Evolutionary conservation across 2,888 invertebrate species (phyloP), one percentile per base, ranked within the genome.

Genomic region (Clivina fossor): DNA sequence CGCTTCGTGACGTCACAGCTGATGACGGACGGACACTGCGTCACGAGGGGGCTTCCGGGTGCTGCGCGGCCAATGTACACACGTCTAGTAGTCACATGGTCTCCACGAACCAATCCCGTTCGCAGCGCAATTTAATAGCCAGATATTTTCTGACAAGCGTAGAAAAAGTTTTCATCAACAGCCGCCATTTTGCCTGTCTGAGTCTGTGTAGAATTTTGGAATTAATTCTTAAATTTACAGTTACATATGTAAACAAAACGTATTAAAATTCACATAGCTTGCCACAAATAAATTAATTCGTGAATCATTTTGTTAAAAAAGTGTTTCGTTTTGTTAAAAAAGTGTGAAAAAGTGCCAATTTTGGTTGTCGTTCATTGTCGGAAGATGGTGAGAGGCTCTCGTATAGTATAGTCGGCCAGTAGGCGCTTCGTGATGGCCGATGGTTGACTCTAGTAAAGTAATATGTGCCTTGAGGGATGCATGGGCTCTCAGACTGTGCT

Each of bases 81-180:
- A 44, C 48, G 46, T 53, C 32, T 41, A 55, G 46, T 35, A 58
- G 68, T 78, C 80, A 81, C 78, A 75, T 81, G 81, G 66, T 32
- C 57, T n/a, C 1, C 33, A 57, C 57, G 58, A 59, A 58, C 78
- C 78, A 78, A 78, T 78, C 63, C 62, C 62, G 64, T 57, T 11
- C 50, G 58, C 59, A 63, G 67, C 68, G 71, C 73, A 69, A 68
- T 66, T 71, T 73, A 71, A 71, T 76, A 76, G 74, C 75, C 76
- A 76, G 77, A 78, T 78, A 78, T 81, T 80, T 86, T 87, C 85
- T 90, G 90, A 90, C 90, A 90, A 90, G 90, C 89, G 88, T 88
- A 88, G 86, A 88, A 90, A 89, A 90, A 90, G 85, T 90, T 88
- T 84, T 88, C 88, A 88, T 88, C 89, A 89, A 88, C 87, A 88